Evolutionary conservation across 2,888 invertebrate genomes (phyloP).

Genomic region (Leucophenga montana): DNA sequence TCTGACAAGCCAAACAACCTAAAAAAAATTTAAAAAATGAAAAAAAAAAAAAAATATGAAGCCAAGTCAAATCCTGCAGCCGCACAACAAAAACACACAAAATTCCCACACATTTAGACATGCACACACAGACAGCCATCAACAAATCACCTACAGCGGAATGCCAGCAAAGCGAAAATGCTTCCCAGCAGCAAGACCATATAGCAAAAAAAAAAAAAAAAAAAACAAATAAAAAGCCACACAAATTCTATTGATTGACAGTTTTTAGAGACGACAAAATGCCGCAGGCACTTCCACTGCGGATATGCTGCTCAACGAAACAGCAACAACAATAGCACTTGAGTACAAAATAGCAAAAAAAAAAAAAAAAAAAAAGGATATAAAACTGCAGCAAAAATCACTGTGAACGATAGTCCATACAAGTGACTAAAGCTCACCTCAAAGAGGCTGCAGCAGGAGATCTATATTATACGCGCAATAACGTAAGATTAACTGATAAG

Average conservation of each 20-base stretch:
- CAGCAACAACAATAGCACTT: constrained; percentile 16
- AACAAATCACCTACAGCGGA: background rate
- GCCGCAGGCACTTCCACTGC: constrained; percentile 62
- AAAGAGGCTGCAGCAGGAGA: no score
- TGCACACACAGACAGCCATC: background rate
- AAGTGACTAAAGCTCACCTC: no score
- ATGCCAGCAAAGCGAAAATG: constrained; percentile 16
- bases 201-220: constrained; percentile 5
- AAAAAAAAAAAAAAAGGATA: constrained; percentile 45
- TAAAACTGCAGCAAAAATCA: constrained; percentile 20
- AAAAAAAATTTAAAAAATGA: constrained; percentile 7
- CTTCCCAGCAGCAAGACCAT: constrained; percentile 1
- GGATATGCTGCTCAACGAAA: constrained; percentile 51
- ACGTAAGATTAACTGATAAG: no score
- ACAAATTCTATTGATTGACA: constrained; percentile 64
- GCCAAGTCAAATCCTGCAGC: constrained; percentile 5
- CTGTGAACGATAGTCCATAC: no score
- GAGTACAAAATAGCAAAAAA: constrained; percentile 3
- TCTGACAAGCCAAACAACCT: constrained; percentile 43
- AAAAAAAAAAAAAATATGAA: constrained; percentile 15
- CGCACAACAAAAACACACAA: constrained; percentile 23
- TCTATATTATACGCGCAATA: no score
- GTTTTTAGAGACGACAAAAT: constrained; percentile 49
- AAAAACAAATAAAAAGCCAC: constrained; percentile 35
- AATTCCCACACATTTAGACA: constrained; percentile 12